Conservation (phyloP, 2,797 vertebrate genomes). For the Manis pentadactyla region DNA sequence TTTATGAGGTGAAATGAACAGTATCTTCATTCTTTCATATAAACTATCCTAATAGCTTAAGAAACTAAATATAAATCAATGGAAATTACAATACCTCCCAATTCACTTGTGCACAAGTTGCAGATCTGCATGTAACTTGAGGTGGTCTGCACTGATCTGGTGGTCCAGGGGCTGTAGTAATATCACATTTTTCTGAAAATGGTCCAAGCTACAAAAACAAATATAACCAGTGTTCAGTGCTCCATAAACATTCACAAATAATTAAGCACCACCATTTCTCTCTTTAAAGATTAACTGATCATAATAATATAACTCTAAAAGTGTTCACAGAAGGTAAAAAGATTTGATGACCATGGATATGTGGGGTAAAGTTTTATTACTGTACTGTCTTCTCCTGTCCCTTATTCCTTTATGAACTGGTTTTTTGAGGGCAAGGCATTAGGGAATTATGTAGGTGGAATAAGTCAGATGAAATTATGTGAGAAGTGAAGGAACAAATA, state of each 20-base stretch:
- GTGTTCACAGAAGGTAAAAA: slow-evolving; percentile 39
- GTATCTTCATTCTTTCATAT: slow-evolving; percentile 42
- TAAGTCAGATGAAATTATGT: slow-evolving; percentile 28
- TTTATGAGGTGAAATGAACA: not conserved
- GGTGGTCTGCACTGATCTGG: slow-evolving; percentile 95
- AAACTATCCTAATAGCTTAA: not conserved
- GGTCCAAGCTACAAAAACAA: slow-evolving; percentile 92
- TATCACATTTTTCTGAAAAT: slow-evolving; percentile 94
- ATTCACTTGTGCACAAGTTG: slow-evolving; percentile 94
- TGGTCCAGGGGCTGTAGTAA: slow-evolving; percentile 95
- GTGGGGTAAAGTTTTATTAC: slow-evolving; percentile 26
- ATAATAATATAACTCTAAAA: slow-evolving; percentile 42
- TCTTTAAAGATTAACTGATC: slow-evolving; percentile 47
- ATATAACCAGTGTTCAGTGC: slow-evolving; percentile 37
- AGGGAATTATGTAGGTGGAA: not conserved
- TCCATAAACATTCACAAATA: slow-evolving; percentile 48
- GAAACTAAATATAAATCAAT: slow-evolving; percentile 18
- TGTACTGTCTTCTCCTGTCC: not conserved
- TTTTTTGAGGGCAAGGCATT: not conserved
- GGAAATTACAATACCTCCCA: slow-evolving; percentile 93
- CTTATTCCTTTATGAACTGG: slow-evolving; percentile 33
- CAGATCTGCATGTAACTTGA: slow-evolving; percentile 93
- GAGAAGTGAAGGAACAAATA: slow-evolving; percentile 1
- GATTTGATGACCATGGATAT: slow-evolving; percentile 29
- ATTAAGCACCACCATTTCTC: slow-evolving; percentile 1